These are phyloP conservation scores for Seriola rivoliana DNA, from an alignment of 2,113 vertebrate species.

Conservation along the genomic window DNA sequence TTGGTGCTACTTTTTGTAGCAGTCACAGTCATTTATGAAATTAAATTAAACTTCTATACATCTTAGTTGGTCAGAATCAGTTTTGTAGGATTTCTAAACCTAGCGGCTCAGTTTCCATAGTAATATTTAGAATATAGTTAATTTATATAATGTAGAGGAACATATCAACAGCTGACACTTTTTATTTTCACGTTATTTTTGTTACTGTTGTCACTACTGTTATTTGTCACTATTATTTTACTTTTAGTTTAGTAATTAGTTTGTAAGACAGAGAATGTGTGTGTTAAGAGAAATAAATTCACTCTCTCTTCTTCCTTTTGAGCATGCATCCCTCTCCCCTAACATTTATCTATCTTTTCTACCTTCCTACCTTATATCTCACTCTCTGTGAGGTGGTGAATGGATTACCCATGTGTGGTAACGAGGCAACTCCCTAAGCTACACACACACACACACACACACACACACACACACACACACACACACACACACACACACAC, in stretches of 20 bases:
- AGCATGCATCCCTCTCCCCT: conserved; percentile 41
- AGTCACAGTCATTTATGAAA: neutral
- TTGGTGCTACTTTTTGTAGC: neutral
- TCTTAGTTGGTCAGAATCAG: neutral
- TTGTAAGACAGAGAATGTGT: neutral
- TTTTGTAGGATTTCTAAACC: neutral
- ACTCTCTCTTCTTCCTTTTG: neutral
- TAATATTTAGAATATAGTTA: neutral
- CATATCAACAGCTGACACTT: neutral
- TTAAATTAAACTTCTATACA: neutral
- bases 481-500: neutral
- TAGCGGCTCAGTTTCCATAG: neutral
- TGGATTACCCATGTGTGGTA: conserved; percentile 74
- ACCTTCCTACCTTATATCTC: conserved; percentile 43
- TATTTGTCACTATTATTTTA: too few relatives aligned
- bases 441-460: conserved; percentile 1
- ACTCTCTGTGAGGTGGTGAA: conserved; percentile 64
- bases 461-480: conserved; percentile 10
- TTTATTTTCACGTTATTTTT: neutral
- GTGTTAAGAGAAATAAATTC: neutral
- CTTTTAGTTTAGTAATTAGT: too few relatives aligned
- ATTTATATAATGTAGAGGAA: neutral
- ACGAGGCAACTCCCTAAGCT: conserved; percentile 62
- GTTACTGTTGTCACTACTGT: neutral
- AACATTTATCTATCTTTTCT: conserved; percentile 65